Evolutionary conservation across 2,888 invertebrate species (phyloP).

Genomic region (Bruchidius siliquastri): DNA sequence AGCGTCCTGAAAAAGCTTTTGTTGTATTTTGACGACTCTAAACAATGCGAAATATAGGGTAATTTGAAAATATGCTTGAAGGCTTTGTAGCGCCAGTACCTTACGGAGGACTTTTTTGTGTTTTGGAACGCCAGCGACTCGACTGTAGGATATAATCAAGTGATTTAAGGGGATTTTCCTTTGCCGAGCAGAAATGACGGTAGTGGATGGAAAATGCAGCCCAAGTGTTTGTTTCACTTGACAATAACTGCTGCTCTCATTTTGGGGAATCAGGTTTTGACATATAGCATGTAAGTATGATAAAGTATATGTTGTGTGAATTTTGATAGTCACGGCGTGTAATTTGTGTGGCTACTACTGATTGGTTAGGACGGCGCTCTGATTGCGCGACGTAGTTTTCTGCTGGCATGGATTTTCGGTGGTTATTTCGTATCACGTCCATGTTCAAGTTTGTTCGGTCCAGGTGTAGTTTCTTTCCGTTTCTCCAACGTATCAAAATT

Average conservation of each 20-base stretch:
- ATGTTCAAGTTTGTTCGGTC: too few species aligned
- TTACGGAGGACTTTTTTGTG: slow-evolving; percentile 10
- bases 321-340: too few species aligned
- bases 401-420: too few species aligned
- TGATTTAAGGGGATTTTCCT: background rate
- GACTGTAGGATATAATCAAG: background rate
- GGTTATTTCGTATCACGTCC: too few species aligned
- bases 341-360: too few species aligned
- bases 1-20: slow-evolving; percentile 42
- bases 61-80: slow-evolving; percentile 39
- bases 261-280: too few species aligned
- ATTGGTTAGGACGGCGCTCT: too few species aligned
- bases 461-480: too few species aligned
- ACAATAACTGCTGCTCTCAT: background rate
- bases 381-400: too few species aligned
- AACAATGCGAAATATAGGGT: slow-evolving; percentile 42
- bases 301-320: too few species aligned
- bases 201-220: background rate
- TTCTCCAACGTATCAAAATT: too few species aligned
- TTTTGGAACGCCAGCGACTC: slow-evolving; percentile 5
- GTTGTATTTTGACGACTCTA: slow-evolving; percentile 45
- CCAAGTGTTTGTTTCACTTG: background rate
- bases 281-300: too few species aligned
- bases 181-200: background rate
- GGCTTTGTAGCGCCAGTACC: slow-evolving; percentile 16